A percentile compares a stretch with the other conserved stretches of the same genome.
Evolutionary conservation across 2,113 vertebrate genomes (phyloP).

Genomic region (Melanotaenia duboulayi): DNA sequence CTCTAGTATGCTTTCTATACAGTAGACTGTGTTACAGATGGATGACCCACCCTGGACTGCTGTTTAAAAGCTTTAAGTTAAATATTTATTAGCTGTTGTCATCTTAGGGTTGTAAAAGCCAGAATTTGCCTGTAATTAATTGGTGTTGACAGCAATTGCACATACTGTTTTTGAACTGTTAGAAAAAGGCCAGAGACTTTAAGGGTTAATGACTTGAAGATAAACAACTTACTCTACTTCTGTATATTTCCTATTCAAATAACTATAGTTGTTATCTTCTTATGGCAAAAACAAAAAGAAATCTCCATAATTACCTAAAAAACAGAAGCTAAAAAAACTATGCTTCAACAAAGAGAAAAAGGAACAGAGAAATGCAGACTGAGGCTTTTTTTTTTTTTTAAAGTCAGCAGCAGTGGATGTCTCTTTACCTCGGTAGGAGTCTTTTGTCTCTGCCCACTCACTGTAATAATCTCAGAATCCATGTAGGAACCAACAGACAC

Average conservation of each 20-base stretch:
- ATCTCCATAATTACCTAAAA: neutral
- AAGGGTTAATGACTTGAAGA: slow-evolving; percentile 1
- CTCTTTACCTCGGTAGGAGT: slow-evolving; percentile 15
- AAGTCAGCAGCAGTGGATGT: neutral
- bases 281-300: neutral
- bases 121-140: too few species aligned
- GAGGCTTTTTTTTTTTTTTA: neutral
- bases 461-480: slow-evolving; percentile 37
- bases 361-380: neutral
- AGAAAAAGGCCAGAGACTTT: neutral
- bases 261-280: neutral
- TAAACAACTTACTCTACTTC: neutral
- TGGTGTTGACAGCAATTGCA: too few species aligned
- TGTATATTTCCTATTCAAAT: too few species aligned
- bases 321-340: neutral
- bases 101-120: too few species aligned
- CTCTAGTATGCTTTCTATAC: too few species aligned
- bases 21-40: slow-evolving; percentile 3
- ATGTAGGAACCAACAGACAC: slow-evolving; percentile 14
- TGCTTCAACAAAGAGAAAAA: neutral
- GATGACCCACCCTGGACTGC: too few species aligned
- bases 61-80: too few species aligned
- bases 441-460: slow-evolving; percentile 56
- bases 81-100: too few species aligned
- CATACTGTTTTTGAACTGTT: neutral